Evolutionary conservation across 1,140 invertebrate genomes (phyloP).

Genomic region (Aphaenogaster floridana): DNA sequence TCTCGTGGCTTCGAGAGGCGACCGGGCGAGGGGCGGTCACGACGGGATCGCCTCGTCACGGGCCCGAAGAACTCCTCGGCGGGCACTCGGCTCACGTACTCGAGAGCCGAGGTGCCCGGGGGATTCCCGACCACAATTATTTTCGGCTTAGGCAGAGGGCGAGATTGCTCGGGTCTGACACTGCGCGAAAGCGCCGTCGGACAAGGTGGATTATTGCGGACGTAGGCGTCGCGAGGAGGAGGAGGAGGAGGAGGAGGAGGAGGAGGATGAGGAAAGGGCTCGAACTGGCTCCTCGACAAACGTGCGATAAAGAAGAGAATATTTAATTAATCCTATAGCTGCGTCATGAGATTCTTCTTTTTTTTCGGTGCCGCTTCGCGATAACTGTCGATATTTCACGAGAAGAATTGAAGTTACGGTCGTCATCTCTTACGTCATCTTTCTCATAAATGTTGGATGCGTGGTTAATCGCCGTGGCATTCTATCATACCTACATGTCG

Average conservation of each 20-base stretch:
- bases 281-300: neutral
- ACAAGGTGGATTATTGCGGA: slow-evolving; percentile 54
- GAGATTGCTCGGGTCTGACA: slow-evolving; percentile 67
- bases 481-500: neutral
- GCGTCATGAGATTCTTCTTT: slow-evolving; percentile 9
- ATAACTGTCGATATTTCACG: neutral
- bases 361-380: neutral
- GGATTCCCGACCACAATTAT: slow-evolving; percentile 79
- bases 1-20: slow-evolving; percentile 5
- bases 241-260: neutral
- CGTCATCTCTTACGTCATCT: neutral
- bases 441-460: neutral
- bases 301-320: neutral
- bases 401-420: neutral
- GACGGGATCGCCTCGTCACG: slow-evolving; percentile 43
- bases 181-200: slow-evolving; percentile 29
- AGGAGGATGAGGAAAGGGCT: neutral
- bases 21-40: neutral
- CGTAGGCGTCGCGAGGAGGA: slow-evolving; percentile 16
- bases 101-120: slow-evolving; percentile 40
- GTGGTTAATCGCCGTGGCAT: neutral
- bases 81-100: slow-evolving; percentile 80
- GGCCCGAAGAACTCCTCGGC: slow-evolving; percentile 71
- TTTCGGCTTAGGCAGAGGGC: slow-evolving; percentile 77
- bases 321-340: slow-evolving; percentile 27